Evolutionary conservation across 2,113 vertebrate genomes (phyloP).

Genomic region (Saccopteryx leptura): DNA sequence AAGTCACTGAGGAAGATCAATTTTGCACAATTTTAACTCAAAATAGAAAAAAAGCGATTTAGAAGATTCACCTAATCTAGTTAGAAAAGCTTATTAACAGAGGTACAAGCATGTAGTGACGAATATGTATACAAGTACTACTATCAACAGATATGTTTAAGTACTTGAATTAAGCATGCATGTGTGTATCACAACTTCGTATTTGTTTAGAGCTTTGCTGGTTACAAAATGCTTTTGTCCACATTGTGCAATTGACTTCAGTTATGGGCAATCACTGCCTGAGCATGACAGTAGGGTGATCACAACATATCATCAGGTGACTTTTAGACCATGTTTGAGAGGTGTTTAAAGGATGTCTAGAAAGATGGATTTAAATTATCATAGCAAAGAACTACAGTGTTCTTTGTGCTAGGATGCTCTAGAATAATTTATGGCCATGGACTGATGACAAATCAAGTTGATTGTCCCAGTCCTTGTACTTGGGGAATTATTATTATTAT

Average conservation of each 20-base stretch:
- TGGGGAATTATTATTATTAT: not conserved
- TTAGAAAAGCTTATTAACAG: slow-evolving; percentile 16
- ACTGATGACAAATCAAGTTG: not conserved
- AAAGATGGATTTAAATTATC: not conserved
- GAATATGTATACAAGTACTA: not conserved
- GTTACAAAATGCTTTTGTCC: not conserved
- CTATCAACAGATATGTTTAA: not conserved
- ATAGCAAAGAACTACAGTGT: not conserved
- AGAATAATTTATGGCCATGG: not conserved
- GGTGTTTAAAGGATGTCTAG: not conserved
- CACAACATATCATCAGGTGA: not conserved
- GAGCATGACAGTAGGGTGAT: not conserved
- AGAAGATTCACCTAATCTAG: slow-evolving; percentile 47
- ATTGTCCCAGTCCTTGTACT: not conserved
- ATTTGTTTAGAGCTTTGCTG: not conserved
- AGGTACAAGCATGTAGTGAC: not conserved
- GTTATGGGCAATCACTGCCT: not conserved
- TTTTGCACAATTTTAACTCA: slow-evolving; percentile 56
- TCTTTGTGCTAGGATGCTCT: not conserved
- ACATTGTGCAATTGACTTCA: not conserved
- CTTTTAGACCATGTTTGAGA: not conserved
- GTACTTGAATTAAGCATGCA: not conserved
- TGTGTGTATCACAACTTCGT: not conserved
- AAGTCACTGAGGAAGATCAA: slow-evolving; percentile 43
- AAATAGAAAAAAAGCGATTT: slow-evolving; percentile 61